Base-by-base conservation (phyloP, 2,113 vertebrate genomes). In the Cyanoramphus novaezelandiae region DNA sequence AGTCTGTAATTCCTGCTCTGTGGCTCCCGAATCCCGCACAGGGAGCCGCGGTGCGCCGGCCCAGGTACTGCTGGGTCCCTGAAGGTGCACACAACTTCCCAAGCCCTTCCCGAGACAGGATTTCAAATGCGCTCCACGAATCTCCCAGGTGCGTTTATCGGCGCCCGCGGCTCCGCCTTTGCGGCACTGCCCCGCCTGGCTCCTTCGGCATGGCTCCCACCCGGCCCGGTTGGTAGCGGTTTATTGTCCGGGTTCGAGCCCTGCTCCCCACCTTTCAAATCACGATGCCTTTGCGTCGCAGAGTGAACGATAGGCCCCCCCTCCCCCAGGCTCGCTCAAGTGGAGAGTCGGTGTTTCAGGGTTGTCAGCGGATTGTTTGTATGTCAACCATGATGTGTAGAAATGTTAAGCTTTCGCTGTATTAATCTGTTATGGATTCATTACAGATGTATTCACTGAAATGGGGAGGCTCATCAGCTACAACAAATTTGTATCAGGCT, bases 321-420 rank as follows among this genome's bases (percentile, higher is more conserved):
- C 33, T 59, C 33, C 20, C 33, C 21, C 20, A 23, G 20, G 20
- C 57, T 59, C 57, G 33, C 57, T 59, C 33, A 59, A 41, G 60
- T 2, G n/a, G 39, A 13, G 49, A 37, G 19, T 6, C 47, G 3
- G 17, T 7, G 52, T 60, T 43, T 41, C 29, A 9, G 41, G 14
- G 21, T 33, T 28, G 15, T 33, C 79, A 5, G 35, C 39, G 29
- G 41, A 1, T 10, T 21, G 21, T 6, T 81, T 21, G 53, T 2
- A 0, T 7, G 13, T 39, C 39, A 65, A 10, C 24, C 7, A 0
- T 10, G 44, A 6, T 4, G 7, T 0, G 20, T 7, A 49, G 46
- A 37, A 47, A 31, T 17, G 24, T 31, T 13, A 15, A 44, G 19
- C 17, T 53, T 52, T 33, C 8, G 1, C 50, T 17, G 9, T 43